Conservation (phyloP, 1,140 invertebrate genomes). For the Armadillidium nasatum region DNA sequence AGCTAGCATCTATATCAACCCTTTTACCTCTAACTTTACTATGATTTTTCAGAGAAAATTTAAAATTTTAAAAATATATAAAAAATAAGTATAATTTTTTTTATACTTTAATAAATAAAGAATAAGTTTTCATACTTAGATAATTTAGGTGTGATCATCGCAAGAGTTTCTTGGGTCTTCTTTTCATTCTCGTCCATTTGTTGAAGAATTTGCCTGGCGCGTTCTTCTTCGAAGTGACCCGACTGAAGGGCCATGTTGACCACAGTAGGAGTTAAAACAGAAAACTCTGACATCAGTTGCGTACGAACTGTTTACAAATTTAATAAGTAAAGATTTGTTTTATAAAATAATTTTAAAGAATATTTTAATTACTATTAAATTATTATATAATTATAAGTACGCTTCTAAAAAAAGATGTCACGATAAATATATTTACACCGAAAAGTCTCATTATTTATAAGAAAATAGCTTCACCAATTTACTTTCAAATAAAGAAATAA, state of each 20-base stretch:
- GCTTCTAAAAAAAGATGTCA: no score
- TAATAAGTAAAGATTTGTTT: background rate
- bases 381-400: no score
- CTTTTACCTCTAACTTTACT: no score
- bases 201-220: constrained; percentile 68
- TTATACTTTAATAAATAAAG: no score
- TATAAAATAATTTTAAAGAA: background rate
- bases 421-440: no score
- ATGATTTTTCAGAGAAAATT: no score
- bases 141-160: constrained; percentile 4
- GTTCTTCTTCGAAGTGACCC: constrained; percentile 73
- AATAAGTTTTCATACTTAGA: background rate
- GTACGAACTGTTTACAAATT: constrained; percentile 60
- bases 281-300: constrained; percentile 67
- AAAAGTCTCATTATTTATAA: no score
- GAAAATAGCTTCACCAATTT: no score
- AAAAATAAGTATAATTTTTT: no score
- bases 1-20: no score
- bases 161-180: constrained; percentile 2
- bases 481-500: no score
- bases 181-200: constrained; percentile 57
- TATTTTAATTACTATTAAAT: background rate
- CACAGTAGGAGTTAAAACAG: constrained; percentile 68
- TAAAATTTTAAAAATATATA: no score
- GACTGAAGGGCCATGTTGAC: constrained; percentile 79